These are phyloP conservation scores for Heterotilapia buettikoferi DNA, from an alignment of 2,113 vertebrate genomes.

Conservation along the genomic window DNA sequence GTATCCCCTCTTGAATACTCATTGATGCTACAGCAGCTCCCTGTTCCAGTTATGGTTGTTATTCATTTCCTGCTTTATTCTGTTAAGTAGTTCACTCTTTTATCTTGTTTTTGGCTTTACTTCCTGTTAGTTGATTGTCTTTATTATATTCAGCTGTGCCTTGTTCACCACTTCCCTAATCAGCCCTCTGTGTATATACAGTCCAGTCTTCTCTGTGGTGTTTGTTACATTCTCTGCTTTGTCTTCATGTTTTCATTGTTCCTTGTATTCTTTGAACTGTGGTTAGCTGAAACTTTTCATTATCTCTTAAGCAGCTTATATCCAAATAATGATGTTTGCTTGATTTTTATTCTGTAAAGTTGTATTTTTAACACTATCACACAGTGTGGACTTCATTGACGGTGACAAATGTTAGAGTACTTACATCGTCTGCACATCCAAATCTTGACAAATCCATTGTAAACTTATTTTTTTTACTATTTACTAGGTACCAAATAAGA, in stretches of 20 bases:
- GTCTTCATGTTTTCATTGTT: neutral
- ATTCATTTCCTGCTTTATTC: neutral
- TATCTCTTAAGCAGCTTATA: rapidly evolving
- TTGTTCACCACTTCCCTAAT: neutral
- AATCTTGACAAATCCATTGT: neutral
- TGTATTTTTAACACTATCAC: neutral
- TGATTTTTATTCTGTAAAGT: neutral
- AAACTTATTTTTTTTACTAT: neutral
- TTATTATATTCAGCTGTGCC: neutral
- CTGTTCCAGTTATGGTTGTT: neutral
- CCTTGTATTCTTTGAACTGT: neutral
- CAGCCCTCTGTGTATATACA: neutral
- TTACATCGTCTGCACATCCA: neutral
- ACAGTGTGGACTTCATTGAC: neutral
- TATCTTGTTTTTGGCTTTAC: neutral
- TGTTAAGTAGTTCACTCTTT: neutral
- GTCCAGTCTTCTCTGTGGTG: neutral
- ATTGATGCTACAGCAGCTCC: neutral
- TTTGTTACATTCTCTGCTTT: neutral
- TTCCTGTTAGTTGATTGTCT: neutral
- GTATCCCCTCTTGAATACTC: neutral
- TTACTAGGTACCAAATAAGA: neutral
- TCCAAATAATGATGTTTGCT: neutral
- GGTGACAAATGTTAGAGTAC: neutral
- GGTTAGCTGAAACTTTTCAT: neutral